Evolutionary conservation across 2,888 invertebrate species (phyloP).

Genomic region (Papilio gigon): DNA sequence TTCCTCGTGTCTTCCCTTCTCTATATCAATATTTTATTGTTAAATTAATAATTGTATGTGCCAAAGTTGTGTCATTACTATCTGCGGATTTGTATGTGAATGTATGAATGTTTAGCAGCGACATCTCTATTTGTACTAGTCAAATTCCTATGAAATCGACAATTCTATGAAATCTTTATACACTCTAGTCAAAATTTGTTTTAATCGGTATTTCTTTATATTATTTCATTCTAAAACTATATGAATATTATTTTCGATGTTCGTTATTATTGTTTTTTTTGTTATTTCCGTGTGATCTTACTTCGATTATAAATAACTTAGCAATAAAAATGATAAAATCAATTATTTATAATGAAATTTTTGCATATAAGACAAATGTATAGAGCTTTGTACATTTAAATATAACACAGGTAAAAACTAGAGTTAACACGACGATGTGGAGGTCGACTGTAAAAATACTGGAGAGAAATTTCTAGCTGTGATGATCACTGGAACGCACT

Average conservation of each 20-base stretch:
- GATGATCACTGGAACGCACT: conserved; percentile 75
- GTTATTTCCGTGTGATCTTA: conserved; percentile 68
- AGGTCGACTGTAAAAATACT: conserved; percentile 64
- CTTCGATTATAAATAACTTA: conserved; percentile 68
- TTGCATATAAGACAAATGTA: conserved; percentile 80
- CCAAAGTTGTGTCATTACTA: conserved; percentile 73
- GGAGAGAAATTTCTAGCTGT: conserved; percentile 80
- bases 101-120: conserved; percentile 56
- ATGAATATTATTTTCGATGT: conserved; percentile 59
- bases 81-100: conserved; percentile 58
- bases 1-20: conserved; percentile 77
- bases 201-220: conserved; percentile 59
- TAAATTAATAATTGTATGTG: conserved; percentile 66
- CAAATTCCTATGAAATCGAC: conserved; percentile 73
- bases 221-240: conserved; percentile 49
- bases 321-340: conserved; percentile 79
- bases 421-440: conserved; percentile 65
- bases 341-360: conserved; percentile 79
- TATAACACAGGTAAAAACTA: conserved; percentile 79
- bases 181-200: conserved; percentile 80
- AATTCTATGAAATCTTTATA: conserved; percentile 58
- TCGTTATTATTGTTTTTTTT: conserved; percentile 45
- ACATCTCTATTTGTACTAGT: conserved; percentile 73
- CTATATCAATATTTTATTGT: conserved; percentile 69
- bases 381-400: conserved; percentile 81